A percentile compares a stretch with the other conserved stretches of the same genome.
These are phyloP conservation scores for Drosophila parvula DNA, from an alignment of 1,140 invertebrate genomes.

Conservation along the genomic window DNA sequence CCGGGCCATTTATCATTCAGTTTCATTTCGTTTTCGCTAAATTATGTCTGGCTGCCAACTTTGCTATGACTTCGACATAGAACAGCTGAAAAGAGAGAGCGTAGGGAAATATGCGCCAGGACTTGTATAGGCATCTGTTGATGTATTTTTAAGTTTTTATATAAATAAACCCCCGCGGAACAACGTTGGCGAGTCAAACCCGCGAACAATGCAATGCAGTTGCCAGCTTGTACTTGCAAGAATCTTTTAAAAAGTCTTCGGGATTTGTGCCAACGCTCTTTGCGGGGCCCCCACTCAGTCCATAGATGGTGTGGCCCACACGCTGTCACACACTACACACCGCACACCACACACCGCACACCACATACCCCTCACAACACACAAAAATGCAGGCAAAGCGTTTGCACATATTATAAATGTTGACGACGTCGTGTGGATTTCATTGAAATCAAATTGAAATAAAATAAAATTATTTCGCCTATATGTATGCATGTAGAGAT, in stretches of 20 bases:
- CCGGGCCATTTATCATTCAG: constrained; percentile 46
- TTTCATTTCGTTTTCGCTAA: constrained; percentile 70
- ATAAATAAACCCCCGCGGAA: constrained; percentile 72
- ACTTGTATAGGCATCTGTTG: constrained; percentile 80
- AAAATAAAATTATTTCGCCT: constrained; percentile 50
- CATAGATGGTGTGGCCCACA: constrained; percentile 76
- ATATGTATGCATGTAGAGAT: background rate
- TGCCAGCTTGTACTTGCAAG: constrained; percentile 27
- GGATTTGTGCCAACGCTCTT: constrained; percentile 65
- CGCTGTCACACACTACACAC: constrained; percentile 25
- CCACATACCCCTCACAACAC: constrained; percentile 14
- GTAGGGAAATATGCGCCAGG: constrained; percentile 69
- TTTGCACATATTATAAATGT: constrained; percentile 56
- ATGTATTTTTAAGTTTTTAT: constrained; percentile 82
- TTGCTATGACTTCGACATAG: constrained; percentile 62
- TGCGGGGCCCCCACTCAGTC: constrained; percentile 60
- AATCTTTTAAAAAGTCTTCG: constrained; percentile 40
- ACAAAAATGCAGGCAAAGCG: constrained; percentile 49
- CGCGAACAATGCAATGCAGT: constrained; percentile 41
- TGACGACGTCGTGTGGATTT: constrained; percentile 59
- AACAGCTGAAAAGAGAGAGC: constrained; percentile 22
- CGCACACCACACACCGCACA: background rate
- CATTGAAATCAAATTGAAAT: constrained; percentile 71
- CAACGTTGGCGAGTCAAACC: constrained; percentile 46
- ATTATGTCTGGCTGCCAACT: constrained; percentile 65